phyloP scores from a whole-genome alignment of 1,140 invertebrate genomes.

The Venturia canescens region DNA sequence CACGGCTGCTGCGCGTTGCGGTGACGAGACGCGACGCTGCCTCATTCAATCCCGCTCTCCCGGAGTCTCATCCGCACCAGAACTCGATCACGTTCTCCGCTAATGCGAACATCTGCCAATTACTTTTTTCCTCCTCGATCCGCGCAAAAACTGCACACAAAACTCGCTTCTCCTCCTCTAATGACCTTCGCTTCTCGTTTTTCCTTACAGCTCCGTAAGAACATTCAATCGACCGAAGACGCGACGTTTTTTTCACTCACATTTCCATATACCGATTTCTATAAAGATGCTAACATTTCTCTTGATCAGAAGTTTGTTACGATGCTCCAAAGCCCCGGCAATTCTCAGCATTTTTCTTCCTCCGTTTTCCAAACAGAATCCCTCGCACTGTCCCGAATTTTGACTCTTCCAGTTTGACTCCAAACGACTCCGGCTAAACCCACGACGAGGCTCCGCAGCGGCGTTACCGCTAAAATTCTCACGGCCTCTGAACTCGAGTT shows the following conservation, averaged over 20 bases:
- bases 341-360: no score
- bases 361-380: no score
- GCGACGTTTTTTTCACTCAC: no score
- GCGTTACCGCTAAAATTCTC: slow-evolving; percentile 59
- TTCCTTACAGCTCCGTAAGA: not conserved
- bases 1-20: slow-evolving; percentile 24
- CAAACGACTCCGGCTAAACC: no score
- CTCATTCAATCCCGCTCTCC: not conserved
- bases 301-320: no score
- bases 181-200: not conserved
- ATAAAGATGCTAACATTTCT: no score
- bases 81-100: not conserved
- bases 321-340: no score
- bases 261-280: no score
- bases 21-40: slow-evolving; percentile 13
- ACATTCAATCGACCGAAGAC: no score
- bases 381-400: no score
- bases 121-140: not conserved
- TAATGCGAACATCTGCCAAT: slow-evolving; percentile 4
- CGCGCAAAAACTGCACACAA: not conserved
- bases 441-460: no score
- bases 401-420: no score
- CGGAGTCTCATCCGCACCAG: not conserved
- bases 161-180: not conserved
- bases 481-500: slow-evolving; percentile 75